Percentiles rank a stretch among this genome's conserved stretches.
phyloP scores from a whole-genome alignment of 35 echinoderm and acorn worm species.

The Lytechinus variegatus region DNA sequence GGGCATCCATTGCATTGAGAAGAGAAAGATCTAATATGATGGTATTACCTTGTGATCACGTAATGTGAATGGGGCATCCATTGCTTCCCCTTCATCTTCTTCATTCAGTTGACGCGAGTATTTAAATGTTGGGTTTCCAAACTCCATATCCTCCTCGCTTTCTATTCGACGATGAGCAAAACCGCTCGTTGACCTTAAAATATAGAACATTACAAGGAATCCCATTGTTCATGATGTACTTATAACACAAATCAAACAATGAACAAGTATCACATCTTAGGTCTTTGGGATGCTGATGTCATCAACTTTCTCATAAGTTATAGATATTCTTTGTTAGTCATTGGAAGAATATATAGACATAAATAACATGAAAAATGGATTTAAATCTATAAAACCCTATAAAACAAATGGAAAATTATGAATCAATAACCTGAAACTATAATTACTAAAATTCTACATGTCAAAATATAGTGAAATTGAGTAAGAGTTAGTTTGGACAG shows the following conservation, averaged over 20 bases:
- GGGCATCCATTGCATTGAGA: conserved; percentile 46
- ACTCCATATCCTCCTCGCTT: conserved; percentile 64
- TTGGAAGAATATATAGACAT: background rate
- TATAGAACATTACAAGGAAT: background rate
- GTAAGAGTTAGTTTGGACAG: too few species aligned
- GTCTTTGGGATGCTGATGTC: too few species aligned
- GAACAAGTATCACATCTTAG: too few species aligned
- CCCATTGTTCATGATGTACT: too few species aligned
- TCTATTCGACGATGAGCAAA: conserved; percentile 73
- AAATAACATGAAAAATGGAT: too few species aligned
- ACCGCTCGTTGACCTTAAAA: conserved; percentile 41
- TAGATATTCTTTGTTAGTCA: background rate
- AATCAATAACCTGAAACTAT: too few species aligned
- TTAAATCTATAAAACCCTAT: too few species aligned
- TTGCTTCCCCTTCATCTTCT: conserved; percentile 67
- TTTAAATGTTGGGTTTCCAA: conserved; percentile 79
- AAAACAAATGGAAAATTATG: too few species aligned
- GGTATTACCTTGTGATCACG: conserved; percentile 60
- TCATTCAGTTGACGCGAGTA: conserved; percentile 70
- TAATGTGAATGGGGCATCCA: conserved; percentile 67
- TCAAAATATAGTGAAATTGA: too few species aligned
- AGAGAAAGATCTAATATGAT: too few species aligned
- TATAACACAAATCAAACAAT: too few species aligned
- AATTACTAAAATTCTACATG: too few species aligned
- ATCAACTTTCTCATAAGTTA: background rate